A percentile compares a stretch with the other conserved stretches of the same genome.
phyloP scores from a whole-genome alignment of 2,113 vertebrate species.

The Diphyllodes magnificus region DNA sequence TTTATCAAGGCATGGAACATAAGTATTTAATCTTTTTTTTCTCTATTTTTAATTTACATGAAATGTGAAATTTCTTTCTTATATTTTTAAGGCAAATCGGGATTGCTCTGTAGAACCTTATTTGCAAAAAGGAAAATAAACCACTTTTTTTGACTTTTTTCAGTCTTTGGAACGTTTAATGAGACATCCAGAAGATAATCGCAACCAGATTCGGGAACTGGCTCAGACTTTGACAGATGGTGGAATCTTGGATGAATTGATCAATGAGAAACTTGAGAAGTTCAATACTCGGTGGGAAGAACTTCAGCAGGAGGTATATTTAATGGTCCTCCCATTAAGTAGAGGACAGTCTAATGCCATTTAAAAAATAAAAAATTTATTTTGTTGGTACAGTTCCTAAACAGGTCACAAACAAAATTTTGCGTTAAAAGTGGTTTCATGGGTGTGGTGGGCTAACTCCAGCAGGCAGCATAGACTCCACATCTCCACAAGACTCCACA shows the following conservation, averaged over 20 bases:
- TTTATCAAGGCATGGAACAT: background rate
- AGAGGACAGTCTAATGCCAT: background rate
- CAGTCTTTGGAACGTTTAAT: constrained; percentile 87
- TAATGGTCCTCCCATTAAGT: background rate
- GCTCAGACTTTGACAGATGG: constrained; percentile 96
- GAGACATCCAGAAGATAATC: constrained; percentile 93
- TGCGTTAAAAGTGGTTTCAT: background rate
- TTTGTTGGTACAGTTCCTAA: background rate
- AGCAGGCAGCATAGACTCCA: background rate
- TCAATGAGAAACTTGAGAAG: constrained; percentile 91
- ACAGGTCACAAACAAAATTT: background rate
- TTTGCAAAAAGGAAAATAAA: background rate
- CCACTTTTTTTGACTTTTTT: constrained; percentile 2
- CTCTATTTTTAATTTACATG: background rate
- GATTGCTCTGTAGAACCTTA: background rate
- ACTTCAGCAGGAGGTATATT: constrained; percentile 84
- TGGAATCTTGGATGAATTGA: constrained; percentile 93
- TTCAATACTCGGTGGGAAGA: constrained; percentile 94
- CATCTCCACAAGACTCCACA: background rate
- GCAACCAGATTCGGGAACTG: constrained; percentile 91
- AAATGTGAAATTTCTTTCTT: background rate
- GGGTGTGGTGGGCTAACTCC: background rate
- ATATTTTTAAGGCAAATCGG: background rate
- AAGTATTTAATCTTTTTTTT: background rate
- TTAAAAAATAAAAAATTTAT: background rate